These are phyloP conservation scores for Menura novaehollandiae DNA, from an alignment of 2,113 vertebrate species.

Conservation along the genomic window DNA sequence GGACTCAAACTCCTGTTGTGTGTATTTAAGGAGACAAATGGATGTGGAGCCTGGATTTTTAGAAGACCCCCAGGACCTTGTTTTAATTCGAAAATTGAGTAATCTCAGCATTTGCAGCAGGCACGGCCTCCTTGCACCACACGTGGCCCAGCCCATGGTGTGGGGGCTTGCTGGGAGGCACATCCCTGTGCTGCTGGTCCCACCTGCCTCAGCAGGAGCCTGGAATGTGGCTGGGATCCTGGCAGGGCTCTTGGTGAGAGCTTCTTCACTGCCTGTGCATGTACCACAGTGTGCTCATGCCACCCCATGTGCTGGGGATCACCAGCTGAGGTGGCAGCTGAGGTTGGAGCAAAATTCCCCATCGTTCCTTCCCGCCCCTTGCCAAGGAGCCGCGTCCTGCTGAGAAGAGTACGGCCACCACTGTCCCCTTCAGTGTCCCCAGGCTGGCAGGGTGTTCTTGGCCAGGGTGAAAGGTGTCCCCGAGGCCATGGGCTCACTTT, in stretches of 20 bases:
- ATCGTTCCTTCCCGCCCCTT: background rate
- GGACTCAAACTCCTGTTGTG: constrained; percentile 24
- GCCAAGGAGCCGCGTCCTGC: background rate
- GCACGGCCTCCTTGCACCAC: background rate
- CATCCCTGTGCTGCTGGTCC: background rate
- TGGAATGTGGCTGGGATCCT: rapidly evolving
- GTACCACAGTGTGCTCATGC: background rate
- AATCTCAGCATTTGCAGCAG: background rate
- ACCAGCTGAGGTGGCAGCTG: background rate
- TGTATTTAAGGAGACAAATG: constrained; percentile 56
- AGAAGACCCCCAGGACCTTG: constrained; percentile 13
- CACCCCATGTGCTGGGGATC: background rate
- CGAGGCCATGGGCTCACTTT: rapidly evolving
- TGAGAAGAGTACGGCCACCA: rapidly evolving
- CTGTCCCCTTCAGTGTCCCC: background rate
- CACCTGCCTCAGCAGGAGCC: background rate
- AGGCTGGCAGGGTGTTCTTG: background rate
- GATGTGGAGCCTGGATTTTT: background rate
- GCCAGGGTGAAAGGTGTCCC: background rate
- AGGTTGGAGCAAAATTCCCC: background rate
- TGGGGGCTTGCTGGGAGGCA: background rate
- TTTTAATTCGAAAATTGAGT: constrained; percentile 4
- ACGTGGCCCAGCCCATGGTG: rapidly evolving
- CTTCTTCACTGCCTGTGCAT: background rate
- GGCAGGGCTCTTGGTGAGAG: background rate